Conservation (phyloP, 1,140 invertebrate species). For the Heterodera schachtii region DNA sequence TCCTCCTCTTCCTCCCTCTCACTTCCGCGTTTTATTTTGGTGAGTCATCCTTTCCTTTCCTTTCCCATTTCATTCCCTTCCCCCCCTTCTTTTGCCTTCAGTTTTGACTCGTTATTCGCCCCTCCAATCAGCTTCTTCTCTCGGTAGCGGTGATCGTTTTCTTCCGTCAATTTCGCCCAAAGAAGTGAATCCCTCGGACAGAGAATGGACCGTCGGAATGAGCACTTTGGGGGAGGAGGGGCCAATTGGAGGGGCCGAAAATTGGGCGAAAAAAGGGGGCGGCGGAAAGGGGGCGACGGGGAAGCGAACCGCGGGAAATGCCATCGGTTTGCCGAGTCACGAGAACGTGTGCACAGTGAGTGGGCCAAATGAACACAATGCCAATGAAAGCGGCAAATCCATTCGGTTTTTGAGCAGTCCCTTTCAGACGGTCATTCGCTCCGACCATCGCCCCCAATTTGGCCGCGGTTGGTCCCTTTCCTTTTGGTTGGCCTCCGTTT, state of each 20-base stretch:
- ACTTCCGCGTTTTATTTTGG: not conserved
- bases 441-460: constrained; percentile 5
- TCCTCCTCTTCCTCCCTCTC: not conserved
- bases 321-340: constrained; percentile 4
- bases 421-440: constrained; percentile 16
- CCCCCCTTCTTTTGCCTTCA: not conserved
- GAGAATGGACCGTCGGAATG: constrained; percentile 10
- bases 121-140: not conserved
- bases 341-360: constrained; percentile 24
- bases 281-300: not conserved
- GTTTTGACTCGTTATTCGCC: constrained; percentile 23
- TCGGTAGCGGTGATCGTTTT: not conserved
- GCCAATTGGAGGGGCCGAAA: not conserved
- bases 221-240: not conserved
- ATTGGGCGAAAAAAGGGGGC: not conserved
- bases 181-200: not conserved
- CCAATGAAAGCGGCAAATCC: not conserved
- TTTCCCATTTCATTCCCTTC: not conserved
- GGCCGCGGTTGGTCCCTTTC: constrained; percentile 9
- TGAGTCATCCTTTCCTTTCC: not conserved
- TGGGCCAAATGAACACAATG: not conserved
- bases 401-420: not conserved
- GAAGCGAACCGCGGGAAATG: not conserved
- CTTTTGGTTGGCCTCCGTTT: not conserved
- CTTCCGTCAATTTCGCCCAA: constrained; percentile 3